These are phyloP conservation scores for Rafetus swinhoei DNA, from an alignment of 2,113 vertebrate genomes.

Conservation along the genomic window DNA sequence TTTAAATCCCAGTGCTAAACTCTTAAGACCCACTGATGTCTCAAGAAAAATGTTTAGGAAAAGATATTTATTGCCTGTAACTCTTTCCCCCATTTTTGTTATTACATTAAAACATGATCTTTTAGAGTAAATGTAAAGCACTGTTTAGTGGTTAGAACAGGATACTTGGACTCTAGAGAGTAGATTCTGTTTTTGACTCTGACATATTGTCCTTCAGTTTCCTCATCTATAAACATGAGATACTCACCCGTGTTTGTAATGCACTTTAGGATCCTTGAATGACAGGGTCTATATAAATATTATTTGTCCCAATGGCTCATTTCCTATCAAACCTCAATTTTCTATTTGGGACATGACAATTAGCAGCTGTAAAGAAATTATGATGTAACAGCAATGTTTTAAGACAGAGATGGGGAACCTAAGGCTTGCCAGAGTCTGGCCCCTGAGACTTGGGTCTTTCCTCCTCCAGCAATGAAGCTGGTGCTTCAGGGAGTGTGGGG, in stretches of 20 bases:
- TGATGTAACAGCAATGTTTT: background rate
- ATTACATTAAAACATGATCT: background rate
- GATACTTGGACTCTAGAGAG: background rate
- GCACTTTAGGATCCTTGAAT: background rate
- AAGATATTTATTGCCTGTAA: background rate
- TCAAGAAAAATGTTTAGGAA: slow-evolving; percentile 1
- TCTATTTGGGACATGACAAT: background rate
- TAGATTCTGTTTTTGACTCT: background rate
- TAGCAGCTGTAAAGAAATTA: background rate
- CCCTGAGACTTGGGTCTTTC: no score
- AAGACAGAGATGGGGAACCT: background rate
- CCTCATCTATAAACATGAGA: background rate
- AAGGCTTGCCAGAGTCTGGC: no score
- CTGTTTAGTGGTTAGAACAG: background rate
- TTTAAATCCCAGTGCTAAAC: background rate
- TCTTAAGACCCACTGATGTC: background rate
- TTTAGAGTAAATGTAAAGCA: background rate
- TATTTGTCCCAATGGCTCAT: background rate
- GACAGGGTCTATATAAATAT: background rate
- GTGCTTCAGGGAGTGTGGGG: no score
- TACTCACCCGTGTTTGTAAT: background rate
- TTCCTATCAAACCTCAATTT: background rate
- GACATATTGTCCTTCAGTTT: background rate
- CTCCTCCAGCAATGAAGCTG: no score
- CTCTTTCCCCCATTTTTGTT: background rate